Conservation (phyloP, 1,140 invertebrate species). For the Ditylenchus dipsaci region DNA sequence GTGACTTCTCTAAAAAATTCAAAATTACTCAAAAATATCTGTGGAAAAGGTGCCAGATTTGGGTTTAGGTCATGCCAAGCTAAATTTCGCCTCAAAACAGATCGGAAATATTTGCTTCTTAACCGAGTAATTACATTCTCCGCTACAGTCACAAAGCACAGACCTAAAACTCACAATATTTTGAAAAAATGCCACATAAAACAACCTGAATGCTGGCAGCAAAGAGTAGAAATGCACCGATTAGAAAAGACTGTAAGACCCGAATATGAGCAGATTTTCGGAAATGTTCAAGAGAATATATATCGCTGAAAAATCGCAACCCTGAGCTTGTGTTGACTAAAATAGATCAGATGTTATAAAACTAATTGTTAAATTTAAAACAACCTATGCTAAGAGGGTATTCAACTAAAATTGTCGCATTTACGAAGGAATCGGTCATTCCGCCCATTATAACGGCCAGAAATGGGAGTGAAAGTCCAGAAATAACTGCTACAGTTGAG, state of each 20-base stretch:
- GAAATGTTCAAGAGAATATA: conserved; percentile 37
- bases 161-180: no score
- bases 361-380: not conserved
- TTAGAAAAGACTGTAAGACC: conserved; percentile 23
- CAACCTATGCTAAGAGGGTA: conserved; percentile 13
- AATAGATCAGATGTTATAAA: conserved; percentile 7
- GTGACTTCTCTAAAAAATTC: no score
- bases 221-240: conserved; percentile 27
- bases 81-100: conserved; percentile 80
- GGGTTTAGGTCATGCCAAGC: conserved; percentile 79
- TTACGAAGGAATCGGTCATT: conserved; percentile 31
- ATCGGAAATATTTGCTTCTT: conserved; percentile 69
- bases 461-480: conserved; percentile 38
- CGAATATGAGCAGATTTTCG: conserved; percentile 10
- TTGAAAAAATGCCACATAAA: not conserved
- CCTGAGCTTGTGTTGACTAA: conserved; percentile 22
- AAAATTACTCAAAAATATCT: conserved; percentile 80
- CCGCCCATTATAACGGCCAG: conserved; percentile 41
- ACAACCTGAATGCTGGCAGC: conserved; percentile 47
- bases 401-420: conserved; percentile 24
- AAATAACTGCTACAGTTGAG: conserved; percentile 23
- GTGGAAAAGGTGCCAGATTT: conserved; percentile 80
- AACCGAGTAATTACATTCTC: conserved; percentile 69
- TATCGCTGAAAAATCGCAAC: conserved; percentile 6
- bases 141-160: conserved; percentile 58